These are phyloP conservation scores for Halcyon badia DNA, from an alignment of 2,797 vertebrate genomes.

Conservation along the genomic window DNA sequence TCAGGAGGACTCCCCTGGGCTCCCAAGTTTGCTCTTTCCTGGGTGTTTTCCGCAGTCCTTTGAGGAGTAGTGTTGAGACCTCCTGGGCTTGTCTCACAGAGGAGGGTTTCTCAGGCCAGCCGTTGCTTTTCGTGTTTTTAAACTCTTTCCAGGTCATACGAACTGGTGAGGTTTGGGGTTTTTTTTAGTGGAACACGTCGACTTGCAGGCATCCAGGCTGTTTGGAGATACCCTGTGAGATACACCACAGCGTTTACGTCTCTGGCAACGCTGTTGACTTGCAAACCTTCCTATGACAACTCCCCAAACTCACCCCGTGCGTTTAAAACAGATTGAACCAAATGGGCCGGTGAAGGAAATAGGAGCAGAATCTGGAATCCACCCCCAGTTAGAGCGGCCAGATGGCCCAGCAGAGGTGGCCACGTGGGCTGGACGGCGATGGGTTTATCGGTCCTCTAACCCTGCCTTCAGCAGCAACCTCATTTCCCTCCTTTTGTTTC, in stretches of 20 bases:
- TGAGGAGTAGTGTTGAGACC: neutral
- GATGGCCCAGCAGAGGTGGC: neutral
- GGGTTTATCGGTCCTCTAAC: neutral
- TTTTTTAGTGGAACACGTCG: neutral
- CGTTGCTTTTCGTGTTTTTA: neutral
- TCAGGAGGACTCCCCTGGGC: no score
- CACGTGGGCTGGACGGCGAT: neutral
- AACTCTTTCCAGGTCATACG: neutral
- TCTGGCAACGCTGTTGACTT: neutral
- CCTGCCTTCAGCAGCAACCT: neutral
- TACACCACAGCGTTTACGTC: neutral
- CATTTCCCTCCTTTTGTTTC: neutral
- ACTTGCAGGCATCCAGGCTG: neutral
- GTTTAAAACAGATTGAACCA: neutral
- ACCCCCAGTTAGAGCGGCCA: neutral
- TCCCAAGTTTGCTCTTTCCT: neutral
- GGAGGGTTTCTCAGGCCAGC: neutral
- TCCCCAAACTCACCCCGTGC: neutral
- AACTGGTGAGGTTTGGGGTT: neutral
- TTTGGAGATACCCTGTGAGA: neutral
- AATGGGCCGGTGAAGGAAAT: neutral
- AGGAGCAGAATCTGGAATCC: neutral
- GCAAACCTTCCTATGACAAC: neutral
- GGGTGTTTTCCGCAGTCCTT: neutral
- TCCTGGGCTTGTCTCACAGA: neutral